These are phyloP conservation scores for Gasteruption jaculator DNA, from an alignment of 2,888 invertebrate species.

Conservation along the genomic window DNA sequence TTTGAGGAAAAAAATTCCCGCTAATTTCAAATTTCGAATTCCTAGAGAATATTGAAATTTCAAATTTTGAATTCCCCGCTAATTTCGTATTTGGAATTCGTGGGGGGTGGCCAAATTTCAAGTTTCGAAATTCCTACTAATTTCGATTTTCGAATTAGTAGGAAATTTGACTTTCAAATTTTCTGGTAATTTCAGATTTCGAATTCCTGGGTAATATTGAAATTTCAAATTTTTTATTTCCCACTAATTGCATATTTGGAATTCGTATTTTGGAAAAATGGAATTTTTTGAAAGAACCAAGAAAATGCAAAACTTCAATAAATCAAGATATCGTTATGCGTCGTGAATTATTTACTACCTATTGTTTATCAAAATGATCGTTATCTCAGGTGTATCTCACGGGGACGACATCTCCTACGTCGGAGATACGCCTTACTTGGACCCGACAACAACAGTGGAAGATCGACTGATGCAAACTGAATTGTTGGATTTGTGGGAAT, in stretches of 20 bases:
- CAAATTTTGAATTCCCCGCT: too few relatives aligned
- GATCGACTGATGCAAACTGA: constrained; percentile 54
- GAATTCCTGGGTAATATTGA: constrained; percentile 9
- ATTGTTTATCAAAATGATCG: constrained; percentile 4
- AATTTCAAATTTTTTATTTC: constrained; percentile 5
- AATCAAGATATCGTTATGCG: too few relatives aligned
- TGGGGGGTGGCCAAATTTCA: too few relatives aligned
- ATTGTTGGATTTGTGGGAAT: constrained; percentile 55
- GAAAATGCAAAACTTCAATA: too few relatives aligned
- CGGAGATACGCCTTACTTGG: constrained; percentile 44
- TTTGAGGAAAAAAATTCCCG: not conserved
- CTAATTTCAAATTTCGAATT: too few relatives aligned
- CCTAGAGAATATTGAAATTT: constrained; percentile 6
- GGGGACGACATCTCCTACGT: constrained; percentile 59
- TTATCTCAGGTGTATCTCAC: constrained; percentile 56
- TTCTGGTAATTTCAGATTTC: too few relatives aligned
- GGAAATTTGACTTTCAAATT: not conserved
- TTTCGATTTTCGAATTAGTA: too few relatives aligned
- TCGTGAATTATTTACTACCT: not conserved
- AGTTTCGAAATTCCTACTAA: too few relatives aligned
- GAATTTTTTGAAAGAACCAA: too few relatives aligned
- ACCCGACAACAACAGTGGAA: constrained; percentile 31
- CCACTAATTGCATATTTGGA: too few relatives aligned
- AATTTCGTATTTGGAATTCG: too few relatives aligned
- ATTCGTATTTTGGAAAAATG: constrained; percentile 5